Evolutionary conservation across 2,113 vertebrate genomes (phyloP).

Genomic region (Colinus virginianus): DNA sequence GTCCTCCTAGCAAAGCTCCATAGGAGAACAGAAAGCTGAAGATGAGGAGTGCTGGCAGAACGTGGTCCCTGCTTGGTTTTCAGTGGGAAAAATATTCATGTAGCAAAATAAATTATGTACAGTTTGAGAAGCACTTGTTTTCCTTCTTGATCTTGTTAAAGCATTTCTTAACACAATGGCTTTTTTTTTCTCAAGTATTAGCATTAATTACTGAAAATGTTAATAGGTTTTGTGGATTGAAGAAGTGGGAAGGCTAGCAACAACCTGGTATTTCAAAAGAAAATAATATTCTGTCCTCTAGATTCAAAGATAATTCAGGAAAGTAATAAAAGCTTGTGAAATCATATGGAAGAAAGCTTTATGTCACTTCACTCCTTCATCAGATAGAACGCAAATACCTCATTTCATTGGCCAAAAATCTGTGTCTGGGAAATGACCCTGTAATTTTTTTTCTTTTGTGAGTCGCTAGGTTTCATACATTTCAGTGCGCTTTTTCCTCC

Average conservation of each 20-base stretch:
- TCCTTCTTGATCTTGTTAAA: conserved; percentile 66
- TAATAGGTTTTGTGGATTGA: conserved; percentile 60
- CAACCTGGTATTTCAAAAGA: conserved; percentile 59
- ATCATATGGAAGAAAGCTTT: conserved; percentile 22
- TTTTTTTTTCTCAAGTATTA: conserved; percentile 68
- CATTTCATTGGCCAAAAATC: neutral
- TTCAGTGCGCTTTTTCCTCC: neutral
- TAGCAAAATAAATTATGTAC: conserved; percentile 48
- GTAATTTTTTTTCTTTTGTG: neutral
- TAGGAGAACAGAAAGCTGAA: neutral
- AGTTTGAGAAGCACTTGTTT: conserved; percentile 56
- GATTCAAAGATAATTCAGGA: conserved; percentile 58
- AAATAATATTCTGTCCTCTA: conserved; percentile 48
- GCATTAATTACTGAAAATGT: conserved; percentile 71
- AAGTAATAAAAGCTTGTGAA: conserved; percentile 65
- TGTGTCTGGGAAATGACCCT: conserved; percentile 1
- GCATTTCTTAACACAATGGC: conserved; percentile 69
- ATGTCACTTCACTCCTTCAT: conserved; percentile 41
- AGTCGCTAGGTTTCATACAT: neutral
- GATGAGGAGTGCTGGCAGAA: neutral
- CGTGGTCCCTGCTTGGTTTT: neutral
- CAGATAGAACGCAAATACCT: conserved; percentile 44
- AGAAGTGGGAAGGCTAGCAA: conserved; percentile 48
- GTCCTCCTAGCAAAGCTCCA: neutral
- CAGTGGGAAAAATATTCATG: neutral